Evolutionary conservation across 2,797 vertebrate genomes (phyloP), one percentile per base, ranked within the genome.

Genomic region (Heterohyrax brucei): DNA sequence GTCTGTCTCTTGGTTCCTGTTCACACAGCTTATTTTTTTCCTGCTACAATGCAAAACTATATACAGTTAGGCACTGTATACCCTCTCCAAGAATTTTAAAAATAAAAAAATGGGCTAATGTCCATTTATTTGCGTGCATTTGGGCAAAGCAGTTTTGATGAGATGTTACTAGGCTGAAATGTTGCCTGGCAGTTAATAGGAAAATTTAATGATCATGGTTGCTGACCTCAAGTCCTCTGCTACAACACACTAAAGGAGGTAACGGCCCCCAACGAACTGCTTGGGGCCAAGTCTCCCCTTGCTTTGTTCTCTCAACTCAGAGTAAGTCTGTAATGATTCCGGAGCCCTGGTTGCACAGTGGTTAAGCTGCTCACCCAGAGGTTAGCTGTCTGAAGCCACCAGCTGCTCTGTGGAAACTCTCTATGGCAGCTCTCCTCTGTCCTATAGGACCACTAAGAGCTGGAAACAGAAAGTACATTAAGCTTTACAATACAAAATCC

Each of bases 1-100:
- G 95, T 64, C 95, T 97, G 94, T 91, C 82, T 97, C 92, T 92
- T 81, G 82, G 70, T 97, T 97, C 66, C 24, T 90, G 84, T 94
- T 91, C 81, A 19, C 73, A 77, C 64, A 97, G 89, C 50, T 95
- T 91, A 87, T 87, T 93, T 95, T 95, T 95, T 92, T 89, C 95
- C 62, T 96, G 93, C 82, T 93, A 77, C 44, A 73, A 86, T 86
- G 88, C 72, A 93, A 93, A 94, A 82, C 62, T 95, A 81, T 70
- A 48, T 81, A 70, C 72, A 50, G 61, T 79, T 75, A 92, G 86
- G 33, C 72, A 28, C 62, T 91, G 53, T 59, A 61, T 94, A 86
- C 77, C 94, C 81, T 59, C 30, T 33, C 78, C 59, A 64, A 64
- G 39, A 39, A 39, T 39, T 39, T 39, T 7, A 76, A 81, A 94